These are phyloP conservation scores for Rhabditoides inermis DNA, from an alignment of 2,888 invertebrate genomes.

Conservation along the genomic window DNA sequence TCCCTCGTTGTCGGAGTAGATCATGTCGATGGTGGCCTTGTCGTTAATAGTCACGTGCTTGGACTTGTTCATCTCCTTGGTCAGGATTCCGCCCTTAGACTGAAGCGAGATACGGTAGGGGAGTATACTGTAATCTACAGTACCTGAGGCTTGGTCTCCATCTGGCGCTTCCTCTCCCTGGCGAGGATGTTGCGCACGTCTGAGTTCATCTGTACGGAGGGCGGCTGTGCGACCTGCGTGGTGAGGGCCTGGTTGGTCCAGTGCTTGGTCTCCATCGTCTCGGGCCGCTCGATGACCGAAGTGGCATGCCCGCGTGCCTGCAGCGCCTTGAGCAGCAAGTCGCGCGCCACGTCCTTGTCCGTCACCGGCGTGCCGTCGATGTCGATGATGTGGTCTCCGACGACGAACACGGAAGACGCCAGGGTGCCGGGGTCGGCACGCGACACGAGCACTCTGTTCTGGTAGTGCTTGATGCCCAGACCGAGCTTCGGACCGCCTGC, in stretches of 20 bases:
- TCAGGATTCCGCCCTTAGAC: too few relatives aligned
- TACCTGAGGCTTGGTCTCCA: constrained; percentile 1
- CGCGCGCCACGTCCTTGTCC: constrained; percentile 21
- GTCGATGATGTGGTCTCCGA: constrained; percentile 24
- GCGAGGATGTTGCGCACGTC: constrained; percentile 21
- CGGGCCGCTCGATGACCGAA: constrained; percentile 27
- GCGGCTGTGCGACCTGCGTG: constrained; percentile 13
- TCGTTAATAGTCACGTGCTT: constrained; percentile 12
- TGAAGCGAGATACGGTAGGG: too few relatives aligned
- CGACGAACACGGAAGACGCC: constrained; percentile 19
- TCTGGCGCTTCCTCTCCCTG: constrained; percentile 13
- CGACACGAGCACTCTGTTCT: constrained; percentile 43
- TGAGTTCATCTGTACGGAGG: constrained; percentile 23
- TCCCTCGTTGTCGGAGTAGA: constrained; percentile 27
- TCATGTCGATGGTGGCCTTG: constrained; percentile 11
- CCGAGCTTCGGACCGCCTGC: constrained; percentile 40
- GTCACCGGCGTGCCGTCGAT: constrained; percentile 20
- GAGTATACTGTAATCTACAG: too few relatives aligned
- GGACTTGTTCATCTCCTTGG: too few relatives aligned
- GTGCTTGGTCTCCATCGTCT: constrained; percentile 24
- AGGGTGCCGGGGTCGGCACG: constrained; percentile 31
- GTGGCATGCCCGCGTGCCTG: constrained; percentile 22
- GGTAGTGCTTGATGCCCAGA: constrained; percentile 42
- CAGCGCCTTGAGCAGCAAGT: constrained; percentile 19
- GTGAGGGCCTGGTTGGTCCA: constrained; percentile 10